phyloP scores from a whole-genome alignment of 2,113 vertebrate genomes.

The Chunga burmeisteri region DNA sequence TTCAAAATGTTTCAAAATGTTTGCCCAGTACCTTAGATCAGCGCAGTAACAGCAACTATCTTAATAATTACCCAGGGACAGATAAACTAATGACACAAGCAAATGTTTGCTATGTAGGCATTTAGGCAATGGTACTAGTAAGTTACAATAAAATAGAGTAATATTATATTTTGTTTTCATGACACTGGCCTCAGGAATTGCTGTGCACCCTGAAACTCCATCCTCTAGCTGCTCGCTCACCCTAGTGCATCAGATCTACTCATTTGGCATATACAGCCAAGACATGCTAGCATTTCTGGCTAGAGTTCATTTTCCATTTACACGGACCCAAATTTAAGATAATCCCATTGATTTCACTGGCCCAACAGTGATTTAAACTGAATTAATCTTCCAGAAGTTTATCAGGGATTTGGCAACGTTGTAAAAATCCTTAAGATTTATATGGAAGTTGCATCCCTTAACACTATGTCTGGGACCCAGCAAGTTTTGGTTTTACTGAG shows the following conservation, averaged over 20 bases:
- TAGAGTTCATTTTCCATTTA: background rate
- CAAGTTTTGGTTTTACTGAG: background rate
- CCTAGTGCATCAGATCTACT: background rate
- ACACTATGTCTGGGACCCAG: background rate
- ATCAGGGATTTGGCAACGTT: background rate
- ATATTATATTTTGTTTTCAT: background rate
- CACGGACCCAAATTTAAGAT: background rate
- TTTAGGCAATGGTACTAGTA: conserved; percentile 28
- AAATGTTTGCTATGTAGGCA: conserved; percentile 23
- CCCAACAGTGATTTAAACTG: background rate
- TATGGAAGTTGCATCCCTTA: background rate
- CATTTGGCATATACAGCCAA: background rate
- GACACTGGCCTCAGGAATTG: background rate
- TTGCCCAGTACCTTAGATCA: conserved; percentile 38
- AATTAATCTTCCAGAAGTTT: background rate
- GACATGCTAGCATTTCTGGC: background rate
- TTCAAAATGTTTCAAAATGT: conserved; percentile 17
- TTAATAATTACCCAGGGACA: conserved; percentile 53
- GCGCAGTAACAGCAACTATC: conserved; percentile 9
- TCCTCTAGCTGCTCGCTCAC: background rate
- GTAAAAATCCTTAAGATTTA: background rate
- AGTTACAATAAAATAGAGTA: background rate
- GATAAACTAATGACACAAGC: conserved; percentile 38
- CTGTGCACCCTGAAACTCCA: background rate
- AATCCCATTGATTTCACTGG: background rate